Conservation (phyloP, 2,113 vertebrate genomes). For the Trogon melanurus region DNA sequence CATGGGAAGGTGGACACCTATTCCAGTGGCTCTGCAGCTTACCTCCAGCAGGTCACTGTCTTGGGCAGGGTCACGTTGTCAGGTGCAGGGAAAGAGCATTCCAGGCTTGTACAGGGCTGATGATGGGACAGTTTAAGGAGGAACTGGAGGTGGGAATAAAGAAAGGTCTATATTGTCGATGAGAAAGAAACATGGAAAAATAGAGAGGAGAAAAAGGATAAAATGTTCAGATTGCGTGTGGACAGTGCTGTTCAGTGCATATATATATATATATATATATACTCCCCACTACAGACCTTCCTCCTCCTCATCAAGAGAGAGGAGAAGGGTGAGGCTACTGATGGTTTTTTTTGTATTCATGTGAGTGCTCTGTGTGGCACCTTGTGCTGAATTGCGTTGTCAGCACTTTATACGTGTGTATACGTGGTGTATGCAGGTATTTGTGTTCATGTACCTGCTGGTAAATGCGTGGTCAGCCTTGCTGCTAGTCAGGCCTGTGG, state of each 20-base stretch:
- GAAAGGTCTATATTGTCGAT: neutral
- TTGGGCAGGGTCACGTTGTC: no score
- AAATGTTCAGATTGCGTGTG: neutral
- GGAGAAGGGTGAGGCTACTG: neutral
- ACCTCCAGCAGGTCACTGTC: neutral
- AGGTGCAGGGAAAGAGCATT: neutral
- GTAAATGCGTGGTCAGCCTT: neutral
- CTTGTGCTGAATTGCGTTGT: neutral
- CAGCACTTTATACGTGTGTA: neutral
- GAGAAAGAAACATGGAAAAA: neutral
- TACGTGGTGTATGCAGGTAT: neutral
- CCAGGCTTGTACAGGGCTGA: neutral
- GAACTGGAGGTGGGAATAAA: neutral
- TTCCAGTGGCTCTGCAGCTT: accelerated
- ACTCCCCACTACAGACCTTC: neutral
- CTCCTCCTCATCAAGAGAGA: neutral
- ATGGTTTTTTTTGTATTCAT: neutral
- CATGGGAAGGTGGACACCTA: accelerated
- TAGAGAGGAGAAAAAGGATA: neutral
- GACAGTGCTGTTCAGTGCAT: neutral
- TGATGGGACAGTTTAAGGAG: neutral
- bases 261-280: neutral
- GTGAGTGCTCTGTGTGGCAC: neutral
- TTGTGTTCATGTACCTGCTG: accelerated
- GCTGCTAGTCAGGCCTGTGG: neutral